Evolutionary conservation across 1,140 invertebrate genomes (phyloP), one percentile per base, ranked within the genome.

Genomic region (Calephelis nemesis): DNA sequence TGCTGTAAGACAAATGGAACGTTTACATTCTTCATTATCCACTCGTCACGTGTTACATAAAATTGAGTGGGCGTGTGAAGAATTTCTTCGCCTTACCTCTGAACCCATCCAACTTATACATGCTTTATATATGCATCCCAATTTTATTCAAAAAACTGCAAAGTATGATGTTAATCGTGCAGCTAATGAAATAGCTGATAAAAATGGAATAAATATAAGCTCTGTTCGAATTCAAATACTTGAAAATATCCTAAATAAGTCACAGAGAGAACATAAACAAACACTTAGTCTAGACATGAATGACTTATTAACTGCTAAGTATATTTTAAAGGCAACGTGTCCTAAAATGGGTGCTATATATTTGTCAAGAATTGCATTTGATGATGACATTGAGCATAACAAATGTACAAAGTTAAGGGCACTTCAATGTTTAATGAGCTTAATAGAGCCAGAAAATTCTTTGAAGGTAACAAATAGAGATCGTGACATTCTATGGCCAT

Each of bases 21-120:
- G 89, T 7, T 84, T 93, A 63, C 92, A 94, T 84, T 90, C 92
- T 11, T 88, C 93, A 19, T 79, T 93, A 13, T 93, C 93, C 47
- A 93, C 93, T 0, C 88, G 93, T 50, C 93, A 94, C 74, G 84
- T 90, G 54, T 77, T 94, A n/a, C 86, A 93, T 66, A 91, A 93
- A 77, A 92, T 93, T 65, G 89, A 92, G 45, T 88, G 93, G 78
- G 90, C 89, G 5, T 92, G 92, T 69, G 93, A 94, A 70, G 93
- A 93, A 77, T 82, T 94, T 7, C 70, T 94, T 69, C 83, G 85
- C 7, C 83, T 93, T 30, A 87, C 92, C 9, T 88, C 93, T 62
- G 92, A 93, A 80, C 93, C 93, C 47, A 81, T 84, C 39, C 92
- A 93, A 73, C 83, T 94, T 0, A 93, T 94, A 48, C 82, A 92